Percentiles rank a stretch among this genome's conserved stretches.
Evolutionary conservation across 2,888 invertebrate genomes (phyloP).

Genomic region (Macaria notata): DNA sequence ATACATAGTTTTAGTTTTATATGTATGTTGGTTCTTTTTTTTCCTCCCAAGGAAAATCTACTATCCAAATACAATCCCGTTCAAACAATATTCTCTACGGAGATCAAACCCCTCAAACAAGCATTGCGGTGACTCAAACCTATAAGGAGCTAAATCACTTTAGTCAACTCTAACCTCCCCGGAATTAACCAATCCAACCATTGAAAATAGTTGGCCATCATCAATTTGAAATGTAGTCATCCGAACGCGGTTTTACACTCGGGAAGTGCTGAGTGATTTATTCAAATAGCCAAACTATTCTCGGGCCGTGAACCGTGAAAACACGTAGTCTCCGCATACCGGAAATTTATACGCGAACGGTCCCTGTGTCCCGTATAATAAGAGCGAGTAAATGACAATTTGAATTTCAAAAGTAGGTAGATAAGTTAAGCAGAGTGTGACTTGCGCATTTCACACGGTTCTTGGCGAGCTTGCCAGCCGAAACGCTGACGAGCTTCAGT

Average conservation of each 20-base stretch:
- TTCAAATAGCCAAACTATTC: slow-evolving; percentile 36
- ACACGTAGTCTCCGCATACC: slow-evolving; percentile 44
- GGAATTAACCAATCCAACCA: too few species aligned
- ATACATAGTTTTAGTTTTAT: too few species aligned
- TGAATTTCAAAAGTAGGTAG: slow-evolving; percentile 70
- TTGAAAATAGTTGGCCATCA: slow-evolving; percentile 4
- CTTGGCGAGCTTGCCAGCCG: slow-evolving; percentile 54
- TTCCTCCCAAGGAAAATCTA: too few species aligned
- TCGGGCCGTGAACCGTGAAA: slow-evolving; percentile 42
- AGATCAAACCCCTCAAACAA: too few species aligned
- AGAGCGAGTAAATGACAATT: slow-evolving; percentile 65
- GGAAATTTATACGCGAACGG: slow-evolving; percentile 48
- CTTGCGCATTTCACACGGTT: slow-evolving; percentile 77
- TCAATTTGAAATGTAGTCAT: slow-evolving; percentile 19
- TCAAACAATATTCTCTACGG: too few species aligned
- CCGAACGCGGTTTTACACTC: slow-evolving; percentile 23
- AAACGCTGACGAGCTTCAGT: slow-evolving; percentile 66
- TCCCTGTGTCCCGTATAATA: slow-evolving; percentile 58
- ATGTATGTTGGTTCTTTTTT: too few species aligned
- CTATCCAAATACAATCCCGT: too few species aligned
- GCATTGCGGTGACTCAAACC: too few species aligned
- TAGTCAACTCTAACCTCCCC: too few species aligned
- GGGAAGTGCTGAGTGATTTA: slow-evolving; percentile 37
- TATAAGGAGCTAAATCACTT: too few species aligned
- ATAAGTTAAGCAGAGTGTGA: slow-evolving; percentile 72